These are phyloP conservation scores for Nomada hirtipes DNA, from an alignment of 2,888 invertebrate species.

Conservation along the genomic window DNA sequence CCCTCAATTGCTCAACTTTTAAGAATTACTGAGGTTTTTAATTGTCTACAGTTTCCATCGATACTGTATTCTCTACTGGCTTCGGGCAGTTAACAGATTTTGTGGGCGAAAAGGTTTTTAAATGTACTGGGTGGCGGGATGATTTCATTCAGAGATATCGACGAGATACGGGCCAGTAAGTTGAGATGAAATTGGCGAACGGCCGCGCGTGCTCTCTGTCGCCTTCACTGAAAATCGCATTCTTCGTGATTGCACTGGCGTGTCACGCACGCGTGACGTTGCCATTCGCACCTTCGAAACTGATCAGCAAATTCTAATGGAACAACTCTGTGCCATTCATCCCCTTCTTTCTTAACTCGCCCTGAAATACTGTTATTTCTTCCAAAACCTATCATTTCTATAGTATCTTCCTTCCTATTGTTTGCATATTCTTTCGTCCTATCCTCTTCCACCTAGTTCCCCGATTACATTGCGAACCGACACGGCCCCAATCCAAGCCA, in stretches of 20 bases:
- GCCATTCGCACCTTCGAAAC: constrained; percentile 26
- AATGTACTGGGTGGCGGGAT: neutral
- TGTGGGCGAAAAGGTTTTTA: neutral
- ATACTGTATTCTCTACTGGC: no score
- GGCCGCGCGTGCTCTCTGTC: constrained; percentile 19
- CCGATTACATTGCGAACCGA: neutral
- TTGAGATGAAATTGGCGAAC: constrained; percentile 43
- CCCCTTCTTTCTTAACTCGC: neutral
- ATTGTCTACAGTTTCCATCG: no score
- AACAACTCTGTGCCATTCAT: neutral
- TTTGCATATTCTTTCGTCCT: no score
- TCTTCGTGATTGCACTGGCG: constrained; percentile 58
- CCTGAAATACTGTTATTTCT: neutral
- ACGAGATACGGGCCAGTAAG: constrained; percentile 48
- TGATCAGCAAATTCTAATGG: constrained; percentile 14
- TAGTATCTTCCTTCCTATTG: no score
- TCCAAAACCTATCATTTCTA: no score
- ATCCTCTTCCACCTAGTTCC: neutral
- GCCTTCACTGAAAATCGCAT: constrained; percentile 37
- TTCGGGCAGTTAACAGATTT: no score
- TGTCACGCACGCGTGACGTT: constrained; percentile 28
- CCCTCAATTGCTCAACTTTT: no score
- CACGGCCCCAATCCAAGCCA: no score
- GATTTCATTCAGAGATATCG: constrained; percentile 57
- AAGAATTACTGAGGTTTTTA: no score